Evolutionary conservation across 23 tunicate species (phyloP), one percentile per base, ranked within the genome.

Genomic region (Trididemnum miniatum): DNA sequence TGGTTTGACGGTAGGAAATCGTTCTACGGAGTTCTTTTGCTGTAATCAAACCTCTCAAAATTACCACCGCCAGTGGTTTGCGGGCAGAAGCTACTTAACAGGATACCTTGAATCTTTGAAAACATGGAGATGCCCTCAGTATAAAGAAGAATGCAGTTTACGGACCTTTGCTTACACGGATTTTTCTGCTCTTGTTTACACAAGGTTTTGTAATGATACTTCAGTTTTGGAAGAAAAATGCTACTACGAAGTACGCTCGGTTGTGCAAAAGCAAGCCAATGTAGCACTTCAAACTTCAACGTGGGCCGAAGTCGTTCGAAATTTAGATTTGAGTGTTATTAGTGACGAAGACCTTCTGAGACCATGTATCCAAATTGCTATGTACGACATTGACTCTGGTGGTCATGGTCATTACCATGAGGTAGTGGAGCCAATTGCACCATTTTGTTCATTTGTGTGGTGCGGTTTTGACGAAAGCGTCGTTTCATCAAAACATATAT

Each of bases 361-460:
- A 26, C 96, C 96, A 5, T 90, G 96, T 72, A 57, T 80, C 26
- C 96, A 90, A 37, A 86, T 90, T 3, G 85, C 89, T 3, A 39
- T 85, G 54, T 90, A 59, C 40, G 94, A 89, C 38, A n/a, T 66
- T 35, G 94, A 89, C 35, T 24, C 63, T 0, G 83, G 83, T 1
- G 87, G 87, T 34, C 27, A 20, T 64, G 78, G 77, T 23, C 80
- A 85, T 2, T 87, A 72, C 44, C 86, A 80, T 33, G 92, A 88
- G 49, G 73, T 71, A 22, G 30, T 88, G 24, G 39, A 82, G 0
- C 57, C 67, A 1, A 34, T 82, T 32, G 44, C 64, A 27, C 92
- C 92, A 1, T 88, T 88, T 51, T 88, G 92, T 65, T 79, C 83
- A 2, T 76, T 88, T 50, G 71, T 82, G 26, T 88, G 92, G 92